Conservation (phyloP, 2,113 vertebrate species). For the Lophura nycthemera region DNA sequence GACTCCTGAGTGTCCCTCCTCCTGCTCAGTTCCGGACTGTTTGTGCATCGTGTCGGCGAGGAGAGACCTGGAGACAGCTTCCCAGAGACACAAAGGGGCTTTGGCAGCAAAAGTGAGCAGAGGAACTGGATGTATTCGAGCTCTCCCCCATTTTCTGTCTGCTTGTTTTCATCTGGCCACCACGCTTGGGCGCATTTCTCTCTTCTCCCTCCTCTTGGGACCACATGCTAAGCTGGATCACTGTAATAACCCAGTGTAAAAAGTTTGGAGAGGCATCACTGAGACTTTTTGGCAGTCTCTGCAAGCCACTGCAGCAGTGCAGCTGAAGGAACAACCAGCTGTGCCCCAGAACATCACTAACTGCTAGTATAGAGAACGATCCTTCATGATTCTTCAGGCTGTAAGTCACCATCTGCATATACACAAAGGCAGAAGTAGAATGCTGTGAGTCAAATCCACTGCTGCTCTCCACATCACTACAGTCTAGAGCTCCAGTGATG, state of each 20-base stretch:
- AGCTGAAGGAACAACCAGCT: not conserved
- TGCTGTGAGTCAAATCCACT: not conserved
- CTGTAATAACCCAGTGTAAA: not conserved
- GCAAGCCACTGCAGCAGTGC: not conserved
- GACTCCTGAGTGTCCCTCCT: not conserved
- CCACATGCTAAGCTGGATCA: not conserved
- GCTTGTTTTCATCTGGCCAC: not conserved
- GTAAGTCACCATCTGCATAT: not conserved
- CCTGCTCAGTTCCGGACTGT: not conserved
- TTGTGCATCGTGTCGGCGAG: not conserved
- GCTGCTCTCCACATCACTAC: not conserved
- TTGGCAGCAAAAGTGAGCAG: not conserved
- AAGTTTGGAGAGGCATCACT: not conserved
- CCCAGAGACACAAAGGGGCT: fast-evolving
- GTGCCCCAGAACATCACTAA: not conserved
- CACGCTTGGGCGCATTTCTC: fast-evolving
- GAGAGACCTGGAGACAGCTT: not conserved
- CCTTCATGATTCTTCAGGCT: fast-evolving
- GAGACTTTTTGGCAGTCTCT: not conserved
- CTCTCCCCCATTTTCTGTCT: not conserved
- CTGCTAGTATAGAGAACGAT: not conserved
- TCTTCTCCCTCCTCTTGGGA: not conserved
- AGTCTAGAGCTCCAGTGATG: not conserved
- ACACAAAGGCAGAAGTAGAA: not conserved
- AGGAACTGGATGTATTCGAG: not conserved